Evolutionary conservation across 2,888 invertebrate species (phyloP), one percentile per base, ranked within the genome.

Genomic region (Cerastis leucographa): DNA sequence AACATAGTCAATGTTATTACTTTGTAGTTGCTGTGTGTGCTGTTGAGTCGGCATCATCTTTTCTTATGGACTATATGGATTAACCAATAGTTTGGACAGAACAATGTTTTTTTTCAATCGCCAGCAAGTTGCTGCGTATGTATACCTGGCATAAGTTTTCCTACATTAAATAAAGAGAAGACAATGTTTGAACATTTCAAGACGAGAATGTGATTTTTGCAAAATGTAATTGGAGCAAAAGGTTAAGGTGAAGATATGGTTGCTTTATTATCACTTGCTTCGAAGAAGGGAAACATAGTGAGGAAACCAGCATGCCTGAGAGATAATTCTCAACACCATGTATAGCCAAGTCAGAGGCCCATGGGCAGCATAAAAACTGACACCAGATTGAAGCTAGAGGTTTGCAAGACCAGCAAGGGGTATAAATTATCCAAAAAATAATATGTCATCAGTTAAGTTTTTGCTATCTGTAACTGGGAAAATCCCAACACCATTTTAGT

Each of bases 101-200:
- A n/a, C 12, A 12, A 40, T 62, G n/a, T 14, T 14, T n/a, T 42
- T 40, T 64, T 42, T 14, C 11, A 17, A n/a, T 40, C 12, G 1
- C 14, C 14, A 64, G 42, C 42, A 42, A n/a, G n/a, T n/a, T 0
- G 17, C n/a, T 64, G n/a, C 64, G n/a, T 42, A 42, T 44, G n/a
- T 64, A 42, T 64, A 42, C 64, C 42, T 64, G 44, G 64, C n/a
- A n/a, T 59, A 68, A 12, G 49, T 61, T 61, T 79, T 61, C 12
- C 49, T 59, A n/a, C 29, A 76, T n/a, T 42, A 25, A 65, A 44
- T 42, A 42, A 78, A 42, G 2, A 76, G 65, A 66, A 44, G 22
- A 29, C 19, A 7, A 46, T 68, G n/a, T 78, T 51, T 61, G 11
- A 61, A 79, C 17, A 51, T 51, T 44, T 35, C 35, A 71, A 61